Evolutionary conservation across 1,140 invertebrate genomes (phyloP).

Genomic region (Brachionus calyciflorus): DNA sequence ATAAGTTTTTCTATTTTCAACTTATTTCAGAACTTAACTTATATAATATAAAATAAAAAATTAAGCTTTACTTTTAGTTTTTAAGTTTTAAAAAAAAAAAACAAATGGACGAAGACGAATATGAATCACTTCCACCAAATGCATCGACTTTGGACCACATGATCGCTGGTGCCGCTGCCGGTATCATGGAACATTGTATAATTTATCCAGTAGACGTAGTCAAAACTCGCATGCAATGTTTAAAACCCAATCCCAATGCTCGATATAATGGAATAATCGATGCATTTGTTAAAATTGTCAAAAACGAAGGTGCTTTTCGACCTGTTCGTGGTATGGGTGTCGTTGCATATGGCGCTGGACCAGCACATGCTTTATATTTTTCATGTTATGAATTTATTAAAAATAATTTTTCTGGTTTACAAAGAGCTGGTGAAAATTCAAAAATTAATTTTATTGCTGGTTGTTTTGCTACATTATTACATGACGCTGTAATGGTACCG

Average conservation of each 20-base stretch:
- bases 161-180: constrained; percentile 90
- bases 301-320: constrained; percentile 80
- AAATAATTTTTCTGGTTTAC: constrained; percentile 66
- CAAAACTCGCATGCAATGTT: constrained; percentile 91
- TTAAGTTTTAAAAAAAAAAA: neutral
- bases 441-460: constrained; percentile 69
- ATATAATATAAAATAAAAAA: too few species aligned
- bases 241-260: constrained; percentile 73
- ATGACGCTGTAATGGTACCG: constrained; percentile 97
- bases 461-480: constrained; percentile 78
- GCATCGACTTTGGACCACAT: constrained; percentile 71
- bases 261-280: constrained; percentile 70
- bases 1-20: too few species aligned
- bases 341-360: constrained; percentile 89
- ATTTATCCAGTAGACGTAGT: constrained; percentile 98
- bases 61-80: too few species aligned
- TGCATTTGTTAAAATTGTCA: constrained; percentile 80
- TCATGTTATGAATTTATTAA: constrained; percentile 93
- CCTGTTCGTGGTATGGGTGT: constrained; percentile 87
- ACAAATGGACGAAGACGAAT: constrained; percentile 47
- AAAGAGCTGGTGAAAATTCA: constrained; percentile 67
- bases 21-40: too few species aligned
- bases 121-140: constrained; percentile 33
- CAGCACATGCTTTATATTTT: constrained; percentile 97
- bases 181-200: constrained; percentile 93